Evolutionary conservation across 2,797 vertebrate genomes (phyloP).

Genomic region (Malurus leucopterus): DNA sequence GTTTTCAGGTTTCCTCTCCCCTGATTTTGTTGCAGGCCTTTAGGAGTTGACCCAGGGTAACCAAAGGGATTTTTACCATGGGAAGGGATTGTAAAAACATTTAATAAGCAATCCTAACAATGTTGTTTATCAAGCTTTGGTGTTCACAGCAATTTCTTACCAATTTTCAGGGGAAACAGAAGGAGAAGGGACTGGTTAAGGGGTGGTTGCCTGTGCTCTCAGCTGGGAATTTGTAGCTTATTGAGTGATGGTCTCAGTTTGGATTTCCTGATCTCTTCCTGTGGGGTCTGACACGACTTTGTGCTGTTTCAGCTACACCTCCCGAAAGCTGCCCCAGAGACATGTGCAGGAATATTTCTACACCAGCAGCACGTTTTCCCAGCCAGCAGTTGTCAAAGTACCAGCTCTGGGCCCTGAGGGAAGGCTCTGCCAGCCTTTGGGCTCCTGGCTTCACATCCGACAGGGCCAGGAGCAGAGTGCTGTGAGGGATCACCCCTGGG

Average conservation of each 20-base stretch:
- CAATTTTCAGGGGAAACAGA: neutral
- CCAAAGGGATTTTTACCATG: neutral
- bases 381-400: slow-evolving; percentile 69
- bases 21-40: neutral
- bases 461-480: neutral
- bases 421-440: neutral
- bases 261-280: slow-evolving; percentile 14
- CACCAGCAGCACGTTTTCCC: slow-evolving; percentile 69
- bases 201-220: neutral
- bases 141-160: neutral
- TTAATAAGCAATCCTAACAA: neutral
- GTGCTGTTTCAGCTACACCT: slow-evolving; percentile 68
- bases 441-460: neutral
- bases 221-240: neutral
- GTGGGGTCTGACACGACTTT: slow-evolving; percentile 60
- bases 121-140: neutral
- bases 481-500: neutral
- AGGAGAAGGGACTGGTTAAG: neutral
- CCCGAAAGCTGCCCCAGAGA: slow-evolving; percentile 31
- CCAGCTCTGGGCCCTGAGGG: neutral
- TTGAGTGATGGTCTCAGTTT: neutral
- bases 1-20: neutral
- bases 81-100: neutral
- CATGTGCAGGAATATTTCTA: slow-evolving; percentile 72
- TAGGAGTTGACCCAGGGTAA: neutral